Base-by-base conservation (phyloP, 2,888 invertebrate species). In the Chironomus riparius region DNA sequence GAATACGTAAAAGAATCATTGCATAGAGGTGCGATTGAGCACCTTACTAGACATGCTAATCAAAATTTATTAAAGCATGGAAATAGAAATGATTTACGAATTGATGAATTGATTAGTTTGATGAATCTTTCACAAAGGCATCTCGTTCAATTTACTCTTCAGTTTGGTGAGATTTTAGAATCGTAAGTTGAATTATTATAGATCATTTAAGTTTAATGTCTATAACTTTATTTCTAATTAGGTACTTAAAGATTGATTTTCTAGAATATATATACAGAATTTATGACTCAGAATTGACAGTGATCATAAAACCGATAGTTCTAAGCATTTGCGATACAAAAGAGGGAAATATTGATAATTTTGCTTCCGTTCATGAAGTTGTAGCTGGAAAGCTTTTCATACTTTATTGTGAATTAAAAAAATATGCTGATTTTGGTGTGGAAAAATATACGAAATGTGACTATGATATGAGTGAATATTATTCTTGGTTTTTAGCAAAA, bases 321-420 rank as follows among this genome's bases (percentile, higher is more conserved):
- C 47, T 38, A 5, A 15, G 62, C 7, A 62, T 72, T 18, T 50
- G 62, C 15, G n/a, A 61, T 1, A 24, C 72, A 6, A 47, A 38
- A 2, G 47, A 62, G 1, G 72, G 71, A 22, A 71, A 56, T n/a
- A 71, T 72, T 38, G 72, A 72, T 12, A 62, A 61, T 10, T 72
- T 62, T n/a, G 6, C n/a, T 10, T 10, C 38, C 18, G 7, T 1
- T 18, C 10, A 13, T 10, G 10, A 62, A 15, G 3, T n/a, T 2
- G 62, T 28, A 3, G 68, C 68, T 2, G 38, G 0, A 21, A 72
- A 62, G 6, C 38, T 72, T 4, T 72, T 72, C 13, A 18, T 62
- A 13, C 62, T 72, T 47, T 72, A 28, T 47, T 12, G 48, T 28
- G 15, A 62, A 12, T 2, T 62, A 1, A 72, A 72, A 47, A 38